Conservation (phyloP, 2,888 invertebrate species). For the Macropis europaea region DNA sequence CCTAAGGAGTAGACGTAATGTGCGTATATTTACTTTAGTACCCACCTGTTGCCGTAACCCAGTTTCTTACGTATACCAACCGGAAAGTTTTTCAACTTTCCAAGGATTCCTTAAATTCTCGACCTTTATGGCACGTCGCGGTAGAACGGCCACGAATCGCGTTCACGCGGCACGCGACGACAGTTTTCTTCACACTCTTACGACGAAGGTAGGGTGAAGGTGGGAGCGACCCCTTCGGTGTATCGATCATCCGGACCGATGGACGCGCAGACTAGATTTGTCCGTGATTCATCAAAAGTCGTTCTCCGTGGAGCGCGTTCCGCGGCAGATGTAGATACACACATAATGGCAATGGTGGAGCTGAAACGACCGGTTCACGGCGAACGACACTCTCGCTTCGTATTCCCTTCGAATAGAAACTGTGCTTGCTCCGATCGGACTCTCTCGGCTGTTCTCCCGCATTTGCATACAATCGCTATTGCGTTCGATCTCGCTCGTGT, state of each 20-base stretch:
- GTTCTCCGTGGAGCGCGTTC: neutral
- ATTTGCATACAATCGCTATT: conserved; percentile 72
- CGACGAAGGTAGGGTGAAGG: too few relatives aligned
- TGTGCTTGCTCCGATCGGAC: conserved; percentile 34
- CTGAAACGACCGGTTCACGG: conserved; percentile 17
- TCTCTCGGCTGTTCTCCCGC: conserved; percentile 44
- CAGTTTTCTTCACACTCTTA: too few relatives aligned
- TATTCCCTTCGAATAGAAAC: conserved; percentile 29
- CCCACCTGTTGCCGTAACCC: conserved; percentile 77
- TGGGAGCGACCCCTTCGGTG: too few relatives aligned
- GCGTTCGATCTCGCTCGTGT: conserved; percentile 41
- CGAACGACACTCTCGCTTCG: neutral
- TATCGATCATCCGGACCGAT: too few relatives aligned
- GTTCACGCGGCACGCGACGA: too few relatives aligned
- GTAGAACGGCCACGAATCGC: conserved; percentile 31
- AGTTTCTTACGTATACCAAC: conserved; percentile 73
- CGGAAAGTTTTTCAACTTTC: conserved; percentile 74
- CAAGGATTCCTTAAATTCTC: conserved; percentile 65
- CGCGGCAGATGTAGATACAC: neutral
- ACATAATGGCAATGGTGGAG: too few relatives aligned
- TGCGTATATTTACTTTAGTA: conserved; percentile 78
- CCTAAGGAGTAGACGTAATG: conserved; percentile 73
- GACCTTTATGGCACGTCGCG: conserved; percentile 45
- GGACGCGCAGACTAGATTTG: too few relatives aligned
- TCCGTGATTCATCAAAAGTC: neutral